Conservation (phyloP, 1,140 invertebrate genomes). For the Cotesia chilonis region DNA sequence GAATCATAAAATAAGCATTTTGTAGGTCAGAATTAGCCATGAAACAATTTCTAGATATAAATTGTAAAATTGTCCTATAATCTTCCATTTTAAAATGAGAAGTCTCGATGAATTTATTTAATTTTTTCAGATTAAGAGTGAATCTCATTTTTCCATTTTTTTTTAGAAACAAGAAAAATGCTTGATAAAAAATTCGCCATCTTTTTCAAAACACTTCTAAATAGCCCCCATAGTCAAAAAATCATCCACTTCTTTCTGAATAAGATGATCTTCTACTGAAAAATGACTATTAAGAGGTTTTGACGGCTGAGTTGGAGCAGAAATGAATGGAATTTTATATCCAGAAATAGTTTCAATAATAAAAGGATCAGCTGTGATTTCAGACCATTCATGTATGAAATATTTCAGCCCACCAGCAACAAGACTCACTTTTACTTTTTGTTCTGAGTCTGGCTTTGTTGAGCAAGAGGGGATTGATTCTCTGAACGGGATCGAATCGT, state of each 20-base stretch:
- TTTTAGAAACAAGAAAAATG: conserved; percentile 43
- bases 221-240: conserved; percentile 20
- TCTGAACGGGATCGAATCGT: too few relatives aligned
- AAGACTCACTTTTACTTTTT: conserved; percentile 22
- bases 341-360: conserved; percentile 34
- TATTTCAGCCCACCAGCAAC: conserved; percentile 31
- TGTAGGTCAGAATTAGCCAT: conserved; percentile 43
- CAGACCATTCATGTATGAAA: conserved; percentile 31
- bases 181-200: conserved; percentile 41
- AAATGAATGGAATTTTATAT: conserved; percentile 39
- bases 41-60: conserved; percentile 37
- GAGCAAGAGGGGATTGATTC: background rate
- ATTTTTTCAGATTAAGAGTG: conserved; percentile 44
- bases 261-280: background rate
- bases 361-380: conserved; percentile 36
- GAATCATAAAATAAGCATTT: conserved; percentile 48
- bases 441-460: background rate
- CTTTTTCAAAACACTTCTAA: background rate
- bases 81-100: conserved; percentile 46
- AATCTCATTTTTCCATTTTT: conserved; percentile 44
- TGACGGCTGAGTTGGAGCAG: conserved; percentile 6
- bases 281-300: background rate
- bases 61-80: conserved; percentile 40
- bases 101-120: conserved; percentile 43
- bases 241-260: conserved; percentile 25